Conservation (phyloP, 2,888 invertebrate genomes). For the Aphodius granarius region DNA sequence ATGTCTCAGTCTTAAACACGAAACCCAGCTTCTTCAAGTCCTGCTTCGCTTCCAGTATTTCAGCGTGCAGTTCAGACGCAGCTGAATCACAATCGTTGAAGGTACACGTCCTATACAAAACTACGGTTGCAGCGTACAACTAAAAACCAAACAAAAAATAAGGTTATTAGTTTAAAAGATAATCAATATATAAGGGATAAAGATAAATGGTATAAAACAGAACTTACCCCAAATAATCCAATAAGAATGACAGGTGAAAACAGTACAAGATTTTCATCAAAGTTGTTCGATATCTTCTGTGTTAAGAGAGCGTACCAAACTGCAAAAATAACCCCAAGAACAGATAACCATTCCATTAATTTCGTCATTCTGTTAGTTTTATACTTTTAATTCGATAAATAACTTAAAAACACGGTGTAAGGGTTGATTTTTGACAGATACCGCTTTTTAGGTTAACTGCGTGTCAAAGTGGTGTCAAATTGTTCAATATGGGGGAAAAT, state of each 20-base stretch:
- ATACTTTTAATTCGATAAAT: not conserved
- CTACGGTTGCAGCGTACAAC: slow-evolving; percentile 72
- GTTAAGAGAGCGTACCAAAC: slow-evolving; percentile 72
- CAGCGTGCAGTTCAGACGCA: slow-evolving; percentile 75
- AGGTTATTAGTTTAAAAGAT: no score
- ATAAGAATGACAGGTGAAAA: slow-evolving; percentile 70
- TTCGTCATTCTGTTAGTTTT: slow-evolving; percentile 70
- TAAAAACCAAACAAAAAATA: slow-evolving; percentile 49
- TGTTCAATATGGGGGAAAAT: not conserved
- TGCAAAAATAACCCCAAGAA: slow-evolving; percentile 60
- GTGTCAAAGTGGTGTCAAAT: not conserved
- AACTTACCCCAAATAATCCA: slow-evolving; percentile 72
- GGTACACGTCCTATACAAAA: slow-evolving; percentile 82
- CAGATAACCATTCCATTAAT: slow-evolving; percentile 76
- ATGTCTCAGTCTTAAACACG: slow-evolving; percentile 19
- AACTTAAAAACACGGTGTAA: not conserved
- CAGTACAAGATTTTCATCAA: slow-evolving; percentile 63
- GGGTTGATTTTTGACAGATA: not conserved
- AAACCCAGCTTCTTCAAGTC: slow-evolving; percentile 76
- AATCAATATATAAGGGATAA: no score
- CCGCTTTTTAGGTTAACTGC: not conserved
- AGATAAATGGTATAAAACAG: no score
- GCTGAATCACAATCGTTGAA: slow-evolving; percentile 90
- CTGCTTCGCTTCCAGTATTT: slow-evolving; percentile 77
- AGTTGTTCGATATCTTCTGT: slow-evolving; percentile 62